These are phyloP conservation scores for Ernsta delagoae DNA, from an alignment of 2,888 invertebrate species.

Conservation along the genomic window DNA sequence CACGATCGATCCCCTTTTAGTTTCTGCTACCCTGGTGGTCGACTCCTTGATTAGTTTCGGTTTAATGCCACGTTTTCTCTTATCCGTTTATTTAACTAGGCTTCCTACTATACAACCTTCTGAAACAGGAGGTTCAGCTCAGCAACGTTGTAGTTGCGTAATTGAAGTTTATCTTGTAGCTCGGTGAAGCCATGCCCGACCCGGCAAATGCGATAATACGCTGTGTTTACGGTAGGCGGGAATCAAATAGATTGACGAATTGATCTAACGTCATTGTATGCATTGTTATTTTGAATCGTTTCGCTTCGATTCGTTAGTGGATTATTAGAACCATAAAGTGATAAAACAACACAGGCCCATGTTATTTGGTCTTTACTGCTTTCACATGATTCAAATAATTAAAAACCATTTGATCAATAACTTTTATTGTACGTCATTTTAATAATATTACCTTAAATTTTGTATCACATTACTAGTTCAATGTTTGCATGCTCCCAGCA, in stretches of 20 bases:
- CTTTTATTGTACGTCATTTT: too few species aligned
- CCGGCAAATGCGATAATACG: constrained; percentile 33
- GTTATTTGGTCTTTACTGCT: background rate
- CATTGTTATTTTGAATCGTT: constrained; percentile 3
- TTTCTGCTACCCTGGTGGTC: constrained; percentile 41
- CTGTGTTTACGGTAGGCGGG: constrained; percentile 15
- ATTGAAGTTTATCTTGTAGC: constrained; percentile 35
- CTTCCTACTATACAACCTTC: constrained; percentile 15
- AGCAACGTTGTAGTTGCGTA: constrained; percentile 27
- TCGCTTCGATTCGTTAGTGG: background rate
- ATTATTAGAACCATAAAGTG: too few species aligned
- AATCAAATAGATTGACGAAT: constrained; percentile 25
- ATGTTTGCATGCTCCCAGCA: background rate
- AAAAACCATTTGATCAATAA: too few species aligned
- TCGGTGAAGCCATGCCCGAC: constrained; percentile 33
- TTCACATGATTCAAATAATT: background rate
- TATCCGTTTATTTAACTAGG: constrained; percentile 29
- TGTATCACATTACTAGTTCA: constrained; percentile 1
- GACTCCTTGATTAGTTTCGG: constrained; percentile 38
- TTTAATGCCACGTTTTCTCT: constrained; percentile 38
- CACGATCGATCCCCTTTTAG: constrained; percentile 45
- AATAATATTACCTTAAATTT: too few species aligned
- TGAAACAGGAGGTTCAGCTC: constrained; percentile 7
- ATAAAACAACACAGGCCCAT: too few species aligned
- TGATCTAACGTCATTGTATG: constrained; percentile 15